These are phyloP conservation scores for Crambe crambe DNA, from an alignment of 37 sponge, comb jelly and placozoan genomes.

Conservation along the genomic window DNA sequence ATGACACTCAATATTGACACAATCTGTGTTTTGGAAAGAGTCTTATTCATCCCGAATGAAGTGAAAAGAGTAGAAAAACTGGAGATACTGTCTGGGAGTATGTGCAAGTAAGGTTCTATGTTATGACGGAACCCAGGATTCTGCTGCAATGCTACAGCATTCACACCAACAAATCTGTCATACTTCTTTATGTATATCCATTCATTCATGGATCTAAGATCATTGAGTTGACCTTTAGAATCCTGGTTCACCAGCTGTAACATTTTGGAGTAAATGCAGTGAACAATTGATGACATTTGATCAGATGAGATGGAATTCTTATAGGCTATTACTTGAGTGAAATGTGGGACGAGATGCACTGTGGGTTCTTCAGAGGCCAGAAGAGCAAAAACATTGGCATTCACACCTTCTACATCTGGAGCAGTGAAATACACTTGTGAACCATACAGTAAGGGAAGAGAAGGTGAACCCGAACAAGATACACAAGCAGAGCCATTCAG, in stretches of 20 bases:
- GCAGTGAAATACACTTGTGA: background rate
- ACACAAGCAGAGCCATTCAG: too few species aligned
- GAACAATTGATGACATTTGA: background rate
- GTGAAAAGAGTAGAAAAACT: background rate
- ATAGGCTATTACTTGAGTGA: background rate
- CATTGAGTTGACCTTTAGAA: too few species aligned
- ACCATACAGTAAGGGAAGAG: background rate
- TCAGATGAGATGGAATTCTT: background rate
- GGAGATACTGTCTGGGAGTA: constrained; percentile 16
- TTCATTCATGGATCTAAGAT: background rate
- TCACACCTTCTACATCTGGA: background rate
- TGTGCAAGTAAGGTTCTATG: constrained; percentile 45
- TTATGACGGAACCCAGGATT: constrained; percentile 25
- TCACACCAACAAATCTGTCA: constrained; percentile 19
- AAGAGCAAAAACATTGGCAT: too few species aligned
- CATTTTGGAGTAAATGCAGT: background rate
- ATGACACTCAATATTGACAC: constrained; percentile 21
- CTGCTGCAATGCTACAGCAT: constrained; percentile 14
- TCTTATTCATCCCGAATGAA: background rate
- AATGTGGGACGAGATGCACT: constrained; percentile 19
- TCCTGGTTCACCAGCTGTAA: too few species aligned
- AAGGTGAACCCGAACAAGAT: background rate
- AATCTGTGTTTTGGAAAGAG: constrained; percentile 15
- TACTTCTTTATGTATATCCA: constrained; percentile 32
- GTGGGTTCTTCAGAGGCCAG: background rate